These are phyloP conservation scores for Fukomys damarensis DNA, from an alignment of 2,113 vertebrate species.

Conservation along the genomic window DNA sequence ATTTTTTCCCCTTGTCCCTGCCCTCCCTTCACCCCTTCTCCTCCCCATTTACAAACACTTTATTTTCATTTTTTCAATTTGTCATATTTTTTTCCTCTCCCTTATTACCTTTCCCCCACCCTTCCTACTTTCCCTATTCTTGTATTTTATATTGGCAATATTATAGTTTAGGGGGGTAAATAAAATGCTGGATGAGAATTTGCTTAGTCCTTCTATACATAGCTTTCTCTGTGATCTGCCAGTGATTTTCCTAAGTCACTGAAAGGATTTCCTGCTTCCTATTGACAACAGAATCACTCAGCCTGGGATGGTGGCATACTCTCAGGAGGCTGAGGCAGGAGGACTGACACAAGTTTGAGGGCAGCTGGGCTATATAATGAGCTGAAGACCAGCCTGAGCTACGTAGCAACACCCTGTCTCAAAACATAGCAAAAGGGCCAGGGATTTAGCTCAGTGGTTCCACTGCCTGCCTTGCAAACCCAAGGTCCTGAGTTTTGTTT, in stretches of 20 bases:
- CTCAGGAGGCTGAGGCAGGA: background rate
- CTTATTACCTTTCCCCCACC: too few relatives aligned
- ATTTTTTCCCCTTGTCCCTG: too few relatives aligned
- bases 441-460: too few relatives aligned
- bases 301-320: background rate
- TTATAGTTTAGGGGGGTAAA: background rate
- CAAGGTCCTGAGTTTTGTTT: too few relatives aligned
- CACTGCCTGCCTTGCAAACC: too few relatives aligned
- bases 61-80: too few relatives aligned
- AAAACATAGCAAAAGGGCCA: background rate
- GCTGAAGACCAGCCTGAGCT: background rate
- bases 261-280: background rate
- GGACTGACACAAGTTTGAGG: background rate
- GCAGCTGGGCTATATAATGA: background rate
- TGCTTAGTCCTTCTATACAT: background rate
- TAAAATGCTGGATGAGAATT: constrained; percentile 45
- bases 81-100: too few relatives aligned
- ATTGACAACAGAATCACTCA: background rate
- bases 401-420: background rate
- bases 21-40: too few relatives aligned
- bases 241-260: background rate
- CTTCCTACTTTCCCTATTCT: too few relatives aligned
- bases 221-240: background rate
- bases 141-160: constrained; percentile 37
- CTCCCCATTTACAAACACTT: too few relatives aligned